Base-by-base conservation (phyloP, 2,113 vertebrate genomes). In the Ivindomyrus marchei region DNA sequence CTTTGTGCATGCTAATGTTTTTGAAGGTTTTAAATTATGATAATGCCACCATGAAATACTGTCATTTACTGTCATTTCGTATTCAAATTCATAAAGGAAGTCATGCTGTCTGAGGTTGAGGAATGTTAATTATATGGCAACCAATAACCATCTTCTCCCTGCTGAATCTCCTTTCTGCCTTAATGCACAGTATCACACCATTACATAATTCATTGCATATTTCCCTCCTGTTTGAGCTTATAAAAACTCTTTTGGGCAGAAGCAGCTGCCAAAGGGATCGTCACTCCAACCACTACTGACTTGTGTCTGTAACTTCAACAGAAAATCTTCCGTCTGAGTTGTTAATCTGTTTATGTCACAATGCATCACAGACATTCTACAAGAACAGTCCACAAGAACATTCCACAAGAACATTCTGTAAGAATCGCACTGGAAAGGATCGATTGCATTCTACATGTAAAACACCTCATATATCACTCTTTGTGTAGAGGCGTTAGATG, bases 131-230 rank as follows among this genome's bases (percentile, higher is more conserved):
- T 24, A 56, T 84, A 89, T 49, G 50, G 53, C 74, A 89, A 89
- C 39, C n/a, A 42, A 74, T 56, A 62, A 46, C 88, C 89, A 92
- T 85, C 56, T 87, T 49, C 87, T 77, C 83, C 80, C 62, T 11
- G 9, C 66, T 77, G 56, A 50, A 87, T 88, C 50, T 47, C 49
- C 49, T 47, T 89, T 86, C 85, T 83, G 80, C 52, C 24, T 47
- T 56, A 89, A 53, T 87, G 88, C 80, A 85, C 58, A 36, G 83
- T 91, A 85, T 90, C 86, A 86, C 84, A 46, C n/a, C 88, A 46
- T 62, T 91, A 53, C 70, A 89, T 90, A 87, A 91, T 91, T 91
- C 66, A 89, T 91, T 13, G 46, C 15, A 58, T 49, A 88, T 77
- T 70, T 90, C 45, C 66, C 36, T 88, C 58, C 52, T 15, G 39